These are phyloP conservation scores for Atherinomorus stipes DNA, from an alignment of 2,113 vertebrate genomes.

Conservation along the genomic window DNA sequence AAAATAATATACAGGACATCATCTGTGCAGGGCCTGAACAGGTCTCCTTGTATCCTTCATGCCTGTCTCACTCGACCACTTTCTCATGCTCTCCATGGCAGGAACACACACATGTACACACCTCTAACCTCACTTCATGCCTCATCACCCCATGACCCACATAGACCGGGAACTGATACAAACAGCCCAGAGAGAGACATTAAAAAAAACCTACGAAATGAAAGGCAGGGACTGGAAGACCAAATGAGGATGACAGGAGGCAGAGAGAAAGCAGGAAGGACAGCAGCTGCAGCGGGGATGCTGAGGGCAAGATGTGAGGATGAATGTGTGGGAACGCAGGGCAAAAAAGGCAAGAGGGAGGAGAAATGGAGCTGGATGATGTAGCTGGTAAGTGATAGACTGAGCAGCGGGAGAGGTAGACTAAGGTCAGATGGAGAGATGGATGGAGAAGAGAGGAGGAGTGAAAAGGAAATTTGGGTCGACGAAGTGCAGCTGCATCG, in stretches of 20 bases:
- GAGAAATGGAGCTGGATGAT: conserved; percentile 48
- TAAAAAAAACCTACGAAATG: conserved; percentile 21
- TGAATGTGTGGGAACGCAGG: conserved; percentile 9
- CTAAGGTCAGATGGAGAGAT: conserved; percentile 65
- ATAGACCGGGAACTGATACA: conserved; percentile 52
- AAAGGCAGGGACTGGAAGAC: conserved; percentile 37
- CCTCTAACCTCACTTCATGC: conserved; percentile 68
- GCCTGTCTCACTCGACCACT: conserved; percentile 9
- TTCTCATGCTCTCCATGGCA: conserved; percentile 21
- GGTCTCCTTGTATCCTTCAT: background rate
- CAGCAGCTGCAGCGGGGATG: conserved; percentile 5
- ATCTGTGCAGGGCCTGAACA: background rate
- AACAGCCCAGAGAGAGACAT: conserved; percentile 19
- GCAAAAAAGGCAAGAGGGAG: conserved; percentile 13
- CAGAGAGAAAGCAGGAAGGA: conserved; percentile 24
- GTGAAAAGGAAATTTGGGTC: conserved; percentile 63
- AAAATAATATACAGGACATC: background rate
- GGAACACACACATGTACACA: conserved; percentile 50
- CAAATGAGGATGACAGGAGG: conserved; percentile 16
- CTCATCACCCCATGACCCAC: conserved; percentile 67
- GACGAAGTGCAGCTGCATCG: conserved; percentile 68
- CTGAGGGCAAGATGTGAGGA: conserved; percentile 33
- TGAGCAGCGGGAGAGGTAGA: conserved; percentile 51
- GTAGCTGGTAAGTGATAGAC: conserved; percentile 66
- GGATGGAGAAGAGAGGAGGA: conserved; percentile 39